Evolutionary conservation across 1,140 invertebrate genomes (phyloP).

Genomic region (Hyphantria cunea): DNA sequence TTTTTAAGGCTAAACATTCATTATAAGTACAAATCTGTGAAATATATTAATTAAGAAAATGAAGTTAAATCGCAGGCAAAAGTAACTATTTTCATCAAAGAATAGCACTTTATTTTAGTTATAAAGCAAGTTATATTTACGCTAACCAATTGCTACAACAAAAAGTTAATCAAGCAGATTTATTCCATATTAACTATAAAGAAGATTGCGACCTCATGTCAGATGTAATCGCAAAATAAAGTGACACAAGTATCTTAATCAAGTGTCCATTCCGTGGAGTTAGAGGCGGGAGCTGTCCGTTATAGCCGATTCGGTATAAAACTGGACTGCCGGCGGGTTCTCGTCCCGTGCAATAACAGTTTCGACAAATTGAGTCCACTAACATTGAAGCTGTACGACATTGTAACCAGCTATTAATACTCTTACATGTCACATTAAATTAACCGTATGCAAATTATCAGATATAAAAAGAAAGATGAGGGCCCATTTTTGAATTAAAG

Average conservation of each 20-base stretch:
- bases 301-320: slow-evolving; percentile 70
- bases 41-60: too few species aligned
- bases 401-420: slow-evolving; percentile 35
- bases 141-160: slow-evolving; percentile 4
- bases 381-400: slow-evolving; percentile 60
- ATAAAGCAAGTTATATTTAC: background rate
- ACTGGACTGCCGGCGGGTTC: slow-evolving; percentile 54
- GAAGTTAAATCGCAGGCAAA: too few species aligned
- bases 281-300: slow-evolving; percentile 60
- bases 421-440: slow-evolving; percentile 22
- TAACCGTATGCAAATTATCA: slow-evolving; percentile 19
- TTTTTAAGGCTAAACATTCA: too few species aligned
- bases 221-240: slow-evolving; percentile 74
- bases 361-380: slow-evolving; percentile 74
- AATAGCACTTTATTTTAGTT: too few species aligned
- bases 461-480: background rate
- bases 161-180: slow-evolving; percentile 56
- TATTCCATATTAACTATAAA: slow-evolving; percentile 71
- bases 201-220: slow-evolving; percentile 62
- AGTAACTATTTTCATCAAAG: too few species aligned
- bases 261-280: slow-evolving; percentile 71
- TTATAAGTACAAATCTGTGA: too few species aligned
- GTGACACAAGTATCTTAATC: slow-evolving; percentile 75
- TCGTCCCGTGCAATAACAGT: slow-evolving; percentile 72
- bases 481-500: slow-evolving; percentile 2